Conservation (phyloP, 1,140 invertebrate genomes). For the Uloborus diversus region DNA sequence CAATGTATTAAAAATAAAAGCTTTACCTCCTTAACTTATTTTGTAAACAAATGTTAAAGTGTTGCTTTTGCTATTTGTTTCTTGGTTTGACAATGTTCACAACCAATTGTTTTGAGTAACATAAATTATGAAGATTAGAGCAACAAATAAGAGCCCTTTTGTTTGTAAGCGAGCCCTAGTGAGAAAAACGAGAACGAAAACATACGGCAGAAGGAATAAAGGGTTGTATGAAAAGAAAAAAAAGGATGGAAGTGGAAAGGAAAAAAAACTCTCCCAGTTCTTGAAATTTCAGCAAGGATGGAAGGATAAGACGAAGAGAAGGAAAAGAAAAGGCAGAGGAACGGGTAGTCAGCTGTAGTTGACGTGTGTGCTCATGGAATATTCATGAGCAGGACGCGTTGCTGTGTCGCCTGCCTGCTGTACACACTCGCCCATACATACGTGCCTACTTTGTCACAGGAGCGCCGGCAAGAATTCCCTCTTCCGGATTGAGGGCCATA, state of each 20-base stretch:
- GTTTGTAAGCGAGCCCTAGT: not conserved
- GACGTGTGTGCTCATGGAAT: constrained; percentile 52
- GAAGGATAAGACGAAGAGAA: constrained; percentile 15
- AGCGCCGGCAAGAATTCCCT: constrained; percentile 38
- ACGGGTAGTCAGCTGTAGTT: constrained; percentile 12
- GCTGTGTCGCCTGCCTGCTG: constrained; percentile 40
- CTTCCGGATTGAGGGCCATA: not conserved
- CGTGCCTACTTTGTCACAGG: constrained; percentile 54
- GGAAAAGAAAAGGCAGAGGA: not conserved
- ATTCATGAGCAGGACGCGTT: constrained; percentile 53
- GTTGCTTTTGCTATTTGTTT: no score
- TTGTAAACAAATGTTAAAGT: no score
- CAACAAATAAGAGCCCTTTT: constrained; percentile 26
- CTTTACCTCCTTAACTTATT: no score
- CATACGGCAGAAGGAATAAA: not conserved
- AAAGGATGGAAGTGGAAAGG: constrained; percentile 1
- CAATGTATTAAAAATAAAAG: no score
- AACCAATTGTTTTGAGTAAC: no score
- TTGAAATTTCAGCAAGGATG: constrained; percentile 15
- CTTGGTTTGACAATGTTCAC: no score
- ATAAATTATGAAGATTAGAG: constrained; percentile 51
- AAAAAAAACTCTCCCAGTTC: not conserved
- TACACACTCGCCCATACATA: constrained; percentile 45
- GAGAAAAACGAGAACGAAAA: not conserved
- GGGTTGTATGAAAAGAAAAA: constrained; percentile 39